Evolutionary conservation across 2,113 vertebrate genomes (phyloP).

Genomic region (Nycticorax nycticorax): DNA sequence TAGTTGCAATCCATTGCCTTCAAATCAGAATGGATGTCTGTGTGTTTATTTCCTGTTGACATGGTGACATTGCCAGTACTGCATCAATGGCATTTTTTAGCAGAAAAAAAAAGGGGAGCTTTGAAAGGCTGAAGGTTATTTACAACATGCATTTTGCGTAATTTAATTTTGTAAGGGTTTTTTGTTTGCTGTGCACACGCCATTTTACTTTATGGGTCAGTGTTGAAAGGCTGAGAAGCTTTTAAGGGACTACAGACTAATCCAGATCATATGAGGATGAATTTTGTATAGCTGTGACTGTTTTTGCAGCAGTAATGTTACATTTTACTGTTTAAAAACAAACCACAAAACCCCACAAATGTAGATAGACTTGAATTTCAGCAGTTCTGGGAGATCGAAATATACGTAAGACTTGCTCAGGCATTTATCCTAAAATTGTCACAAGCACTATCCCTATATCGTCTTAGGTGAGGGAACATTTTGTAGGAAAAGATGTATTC

Average conservation of each 20-base stretch:
- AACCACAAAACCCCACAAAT: not conserved
- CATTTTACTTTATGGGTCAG: not conserved
- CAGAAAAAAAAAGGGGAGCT: not conserved
- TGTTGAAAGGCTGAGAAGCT: not conserved
- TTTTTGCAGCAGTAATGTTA: not conserved
- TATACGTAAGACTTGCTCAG: not conserved
- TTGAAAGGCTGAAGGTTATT: not conserved
- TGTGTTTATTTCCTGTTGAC: not conserved
- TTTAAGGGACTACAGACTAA: not conserved
- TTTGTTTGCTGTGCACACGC: not conserved
- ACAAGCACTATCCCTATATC: not conserved
- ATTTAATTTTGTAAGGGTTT: not conserved
- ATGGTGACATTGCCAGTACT: not conserved
- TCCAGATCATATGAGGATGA: not conserved
- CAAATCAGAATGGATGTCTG: not conserved
- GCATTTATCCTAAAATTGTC: not conserved
- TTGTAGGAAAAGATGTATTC: not conserved
- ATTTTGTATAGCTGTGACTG: not conserved
- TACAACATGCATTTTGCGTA: not conserved
- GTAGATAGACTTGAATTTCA: not conserved
- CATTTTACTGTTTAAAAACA: not conserved
- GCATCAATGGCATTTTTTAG: not conserved
- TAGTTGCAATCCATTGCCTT: not conserved
- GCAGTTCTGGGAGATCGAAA: not conserved
- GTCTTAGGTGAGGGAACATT: not conserved